phyloP scores from a whole-genome alignment of 2,888 invertebrate genomes.

The Amiota mariae region DNA sequence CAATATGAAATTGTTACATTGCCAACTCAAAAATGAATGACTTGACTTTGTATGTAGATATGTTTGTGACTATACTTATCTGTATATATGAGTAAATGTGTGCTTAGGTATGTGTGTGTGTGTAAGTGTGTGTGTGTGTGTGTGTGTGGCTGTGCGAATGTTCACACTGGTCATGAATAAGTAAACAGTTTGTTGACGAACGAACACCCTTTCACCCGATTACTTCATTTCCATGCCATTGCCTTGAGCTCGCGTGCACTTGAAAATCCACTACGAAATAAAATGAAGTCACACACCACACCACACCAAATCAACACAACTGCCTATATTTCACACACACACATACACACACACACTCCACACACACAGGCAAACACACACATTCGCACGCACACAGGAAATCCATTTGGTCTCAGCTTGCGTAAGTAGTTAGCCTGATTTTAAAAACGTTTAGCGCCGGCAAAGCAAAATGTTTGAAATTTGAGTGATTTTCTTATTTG shows the following conservation, averaged over 20 bases:
- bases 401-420: neutral
- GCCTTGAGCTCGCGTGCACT: constrained; percentile 13
- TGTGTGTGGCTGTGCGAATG: neutral
- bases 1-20: neutral
- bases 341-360: neutral
- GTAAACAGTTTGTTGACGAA: constrained; percentile 40
- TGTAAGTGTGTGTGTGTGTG: neutral
- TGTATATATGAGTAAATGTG: neutral
- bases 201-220: too few relatives aligned
- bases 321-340: neutral
- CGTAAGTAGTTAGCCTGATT: constrained; percentile 6
- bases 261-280: constrained; percentile 23
- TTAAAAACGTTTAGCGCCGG: constrained; percentile 1
- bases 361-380: neutral
- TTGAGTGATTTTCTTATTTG: too few relatives aligned
- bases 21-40: constrained; percentile 12
- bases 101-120: neutral
- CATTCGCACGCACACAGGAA: neutral
- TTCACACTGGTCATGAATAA: constrained; percentile 41
- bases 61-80: neutral
- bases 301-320: neutral
- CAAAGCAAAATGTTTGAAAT: too few relatives aligned
- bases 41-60: neutral
- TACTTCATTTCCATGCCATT: too few relatives aligned
- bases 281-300: too few relatives aligned